Base-by-base conservation (phyloP, 2,888 invertebrate species). In the Lepidocyrtinus sp. region DNA sequence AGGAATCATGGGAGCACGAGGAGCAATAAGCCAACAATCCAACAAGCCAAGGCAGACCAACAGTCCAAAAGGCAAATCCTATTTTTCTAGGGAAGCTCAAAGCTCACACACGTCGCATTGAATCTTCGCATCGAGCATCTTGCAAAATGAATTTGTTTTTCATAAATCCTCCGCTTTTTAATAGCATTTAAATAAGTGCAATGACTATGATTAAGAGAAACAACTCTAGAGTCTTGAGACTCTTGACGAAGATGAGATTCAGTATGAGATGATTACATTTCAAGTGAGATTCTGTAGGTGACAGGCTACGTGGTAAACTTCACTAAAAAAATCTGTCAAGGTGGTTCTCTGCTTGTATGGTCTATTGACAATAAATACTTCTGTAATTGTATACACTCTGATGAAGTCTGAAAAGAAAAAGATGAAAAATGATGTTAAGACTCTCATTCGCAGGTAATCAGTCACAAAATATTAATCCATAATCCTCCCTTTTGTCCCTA, bases 81-180 rank as follows among this genome's bases (percentile, higher is more conserved):
- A 36, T 36, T 21, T 17, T 12, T 9, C 25, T 1, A 67, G 15
- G 36, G 15, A 17, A n/a, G 24, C 21, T 26, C 26, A 12, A 72
- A 67, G 78, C 82, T 70, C 78, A 78, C 82, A 82, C 82, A 82
- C 82, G 82, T 78, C 68, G 78, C 71, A 64, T 46, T 68, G 69
- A 73, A 65, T 69, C 55, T 55, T 46, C 61, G 1, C 1, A 22
- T 61, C 26, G 26, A 46, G 46, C 63, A 19, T 73, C 64, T 27
- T 36, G 36, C 36, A 12, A 36, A 50, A 36, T 65, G 26, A 50
- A 26, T 15, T 2, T 64, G 19, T 24, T 63, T 25, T 73, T 24
- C 50, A 36, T 36, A 36, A 36, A 9, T 12, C 12, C 12, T 36
- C 36, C 36, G 36, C 12, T 9, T 36, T 36, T 36, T 36, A 36